Percentiles rank a stretch among this genome's conserved stretches.
phyloP scores from a whole-genome alignment of 2,888 invertebrate genomes.

The Coremacera marginata region DNA sequence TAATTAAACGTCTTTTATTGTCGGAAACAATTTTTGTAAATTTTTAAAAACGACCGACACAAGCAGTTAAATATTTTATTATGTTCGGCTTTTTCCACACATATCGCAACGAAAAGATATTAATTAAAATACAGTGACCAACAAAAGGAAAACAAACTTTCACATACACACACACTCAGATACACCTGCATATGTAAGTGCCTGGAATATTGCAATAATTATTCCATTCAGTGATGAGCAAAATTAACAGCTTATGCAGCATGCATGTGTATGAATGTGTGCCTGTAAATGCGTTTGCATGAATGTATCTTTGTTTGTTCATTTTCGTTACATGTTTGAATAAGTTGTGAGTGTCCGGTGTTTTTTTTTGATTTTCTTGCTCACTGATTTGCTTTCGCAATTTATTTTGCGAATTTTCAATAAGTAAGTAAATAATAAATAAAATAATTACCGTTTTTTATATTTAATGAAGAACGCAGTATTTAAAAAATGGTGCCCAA shows the following conservation, averaged over 20 bases:
- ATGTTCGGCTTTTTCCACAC: background rate
- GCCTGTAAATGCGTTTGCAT: background rate
- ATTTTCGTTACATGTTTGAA: constrained; percentile 8
- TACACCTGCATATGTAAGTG: background rate
- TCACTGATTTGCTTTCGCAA: too few species aligned
- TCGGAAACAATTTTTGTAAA: too few species aligned
- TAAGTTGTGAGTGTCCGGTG: background rate
- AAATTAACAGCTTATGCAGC: constrained; percentile 34
- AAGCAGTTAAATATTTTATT: background rate
- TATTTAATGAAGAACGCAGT: constrained; percentile 15
- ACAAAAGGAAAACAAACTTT: constrained; percentile 1
- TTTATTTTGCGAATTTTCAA: constrained; percentile 25
- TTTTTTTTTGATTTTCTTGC: background rate
- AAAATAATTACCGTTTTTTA: background rate
- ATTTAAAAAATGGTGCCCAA: background rate
- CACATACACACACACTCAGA: background rate
- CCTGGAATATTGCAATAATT: constrained; percentile 35
- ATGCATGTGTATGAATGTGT: background rate
- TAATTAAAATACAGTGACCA: constrained; percentile 26
- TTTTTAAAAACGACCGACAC: too few species aligned
- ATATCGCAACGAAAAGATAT: background rate
- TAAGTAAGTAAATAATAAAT: background rate
- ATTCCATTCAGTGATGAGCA: constrained; percentile 40
- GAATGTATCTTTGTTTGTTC: constrained; percentile 17
- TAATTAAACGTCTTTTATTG: too few species aligned